A percentile compares a stretch with the other conserved stretches of the same genome.
These are phyloP conservation scores for Indicator indicator DNA, from an alignment of 2,113 vertebrate species.

Conservation along the genomic window DNA sequence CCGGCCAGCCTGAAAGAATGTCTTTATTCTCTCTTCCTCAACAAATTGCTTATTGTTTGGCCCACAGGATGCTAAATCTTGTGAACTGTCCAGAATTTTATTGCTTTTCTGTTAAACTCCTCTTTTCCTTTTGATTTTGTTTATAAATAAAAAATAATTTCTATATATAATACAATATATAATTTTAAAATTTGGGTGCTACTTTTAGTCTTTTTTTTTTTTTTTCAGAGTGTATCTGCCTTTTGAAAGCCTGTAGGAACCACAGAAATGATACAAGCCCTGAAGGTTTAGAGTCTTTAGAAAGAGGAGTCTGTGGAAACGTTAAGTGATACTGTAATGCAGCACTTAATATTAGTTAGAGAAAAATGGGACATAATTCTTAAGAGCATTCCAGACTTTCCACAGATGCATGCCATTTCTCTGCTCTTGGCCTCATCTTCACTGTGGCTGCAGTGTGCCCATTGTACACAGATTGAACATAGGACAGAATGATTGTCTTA, in stretches of 20 bases:
- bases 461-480: background rate
- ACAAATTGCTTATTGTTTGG: constrained; percentile 65
- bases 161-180: background rate
- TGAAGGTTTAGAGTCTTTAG: background rate
- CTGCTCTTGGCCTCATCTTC: background rate
- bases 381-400: background rate
- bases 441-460: background rate
- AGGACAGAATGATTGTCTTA: background rate
- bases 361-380: background rate
- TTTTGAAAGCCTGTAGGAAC: background rate
- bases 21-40: constrained; percentile 61
- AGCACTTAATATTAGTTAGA: background rate
- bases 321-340: background rate
- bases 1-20: constrained; percentile 49
- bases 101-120: background rate
- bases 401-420: background rate
- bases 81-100: constrained; percentile 43
- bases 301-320: background rate
- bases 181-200: background rate
- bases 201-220: background rate
- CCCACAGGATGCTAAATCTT: constrained; percentile 42
- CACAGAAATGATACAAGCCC: background rate
- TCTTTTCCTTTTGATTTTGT: background rate
- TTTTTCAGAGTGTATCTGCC: background rate
- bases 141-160: background rate